Conservation (phyloP, 1,140 invertebrate species). For the Portunus trituberculatus region DNA sequence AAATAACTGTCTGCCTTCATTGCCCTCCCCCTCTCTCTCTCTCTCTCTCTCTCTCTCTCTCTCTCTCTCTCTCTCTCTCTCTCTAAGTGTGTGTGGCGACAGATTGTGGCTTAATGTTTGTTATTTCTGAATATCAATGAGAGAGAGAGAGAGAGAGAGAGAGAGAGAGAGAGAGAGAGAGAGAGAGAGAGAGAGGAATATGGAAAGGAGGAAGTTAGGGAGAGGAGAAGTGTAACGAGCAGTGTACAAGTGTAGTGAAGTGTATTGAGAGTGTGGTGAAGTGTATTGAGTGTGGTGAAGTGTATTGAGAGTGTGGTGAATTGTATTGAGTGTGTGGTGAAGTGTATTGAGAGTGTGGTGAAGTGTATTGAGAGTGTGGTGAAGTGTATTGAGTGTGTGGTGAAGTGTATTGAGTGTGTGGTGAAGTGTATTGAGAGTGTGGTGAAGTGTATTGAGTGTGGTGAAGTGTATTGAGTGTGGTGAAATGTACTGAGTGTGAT, state of each 20-base stretch:
- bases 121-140: no score
- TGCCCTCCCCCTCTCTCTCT: no score
- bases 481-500: background rate
- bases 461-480: background rate
- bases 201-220: background rate
- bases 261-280: background rate
- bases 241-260: no score
- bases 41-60: no score
- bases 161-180: constrained; percentile 39
- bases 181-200: background rate
- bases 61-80: no score
- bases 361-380: background rate
- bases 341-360: background rate
- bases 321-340: background rate
- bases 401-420: background rate
- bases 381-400: background rate
- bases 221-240: background rate
- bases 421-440: background rate
- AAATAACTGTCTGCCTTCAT: background rate
- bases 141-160: background rate
- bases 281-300: background rate
- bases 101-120: no score
- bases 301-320: background rate
- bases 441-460: background rate
- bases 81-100: no score